These are phyloP conservation scores for Drosophila trichaetosa DNA, from an alignment of 2,888 invertebrate species.

Conservation along the genomic window DNA sequence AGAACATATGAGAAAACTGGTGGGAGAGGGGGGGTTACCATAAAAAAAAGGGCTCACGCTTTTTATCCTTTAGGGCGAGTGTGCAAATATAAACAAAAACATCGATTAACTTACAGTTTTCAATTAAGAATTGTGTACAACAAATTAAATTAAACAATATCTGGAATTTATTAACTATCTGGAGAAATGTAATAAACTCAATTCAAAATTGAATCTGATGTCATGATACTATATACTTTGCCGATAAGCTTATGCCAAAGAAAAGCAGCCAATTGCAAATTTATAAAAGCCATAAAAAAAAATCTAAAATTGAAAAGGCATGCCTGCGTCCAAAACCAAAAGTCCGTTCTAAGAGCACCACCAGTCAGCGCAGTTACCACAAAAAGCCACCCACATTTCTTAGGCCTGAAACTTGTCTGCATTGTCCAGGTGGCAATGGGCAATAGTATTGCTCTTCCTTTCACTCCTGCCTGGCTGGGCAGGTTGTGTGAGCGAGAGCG, in stretches of 20 bases:
- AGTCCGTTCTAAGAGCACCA: constrained; percentile 8
- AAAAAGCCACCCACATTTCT: constrained; percentile 37
- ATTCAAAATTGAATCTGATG: not conserved
- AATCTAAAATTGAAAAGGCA: constrained; percentile 27
- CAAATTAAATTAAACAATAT: not conserved
- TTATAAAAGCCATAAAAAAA: not conserved
- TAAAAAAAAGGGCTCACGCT: constrained; percentile 9
- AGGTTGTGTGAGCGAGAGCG: constrained; percentile 34
- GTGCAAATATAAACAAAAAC: constrained; percentile 21
- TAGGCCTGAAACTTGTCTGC: constrained; percentile 27
- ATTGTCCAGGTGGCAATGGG: constrained; percentile 48
- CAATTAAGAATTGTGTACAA: not conserved
- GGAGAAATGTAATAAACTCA: not conserved
- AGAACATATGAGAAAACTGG: constrained; percentile 29
- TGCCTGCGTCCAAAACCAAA: constrained; percentile 30
- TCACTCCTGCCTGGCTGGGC: not conserved
- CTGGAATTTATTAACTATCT: not conserved
- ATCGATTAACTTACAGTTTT: constrained; percentile 15
- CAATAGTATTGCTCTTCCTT: constrained; percentile 18
- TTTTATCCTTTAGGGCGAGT: constrained; percentile 1
- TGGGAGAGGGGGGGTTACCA: not conserved
- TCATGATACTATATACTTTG: not conserved
- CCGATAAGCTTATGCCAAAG: not conserved
- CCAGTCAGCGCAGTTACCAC: not conserved
- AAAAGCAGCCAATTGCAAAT: not conserved